phyloP scores from a whole-genome alignment of 2,888 invertebrate species.

The Bedellia somnulentella region DNA sequence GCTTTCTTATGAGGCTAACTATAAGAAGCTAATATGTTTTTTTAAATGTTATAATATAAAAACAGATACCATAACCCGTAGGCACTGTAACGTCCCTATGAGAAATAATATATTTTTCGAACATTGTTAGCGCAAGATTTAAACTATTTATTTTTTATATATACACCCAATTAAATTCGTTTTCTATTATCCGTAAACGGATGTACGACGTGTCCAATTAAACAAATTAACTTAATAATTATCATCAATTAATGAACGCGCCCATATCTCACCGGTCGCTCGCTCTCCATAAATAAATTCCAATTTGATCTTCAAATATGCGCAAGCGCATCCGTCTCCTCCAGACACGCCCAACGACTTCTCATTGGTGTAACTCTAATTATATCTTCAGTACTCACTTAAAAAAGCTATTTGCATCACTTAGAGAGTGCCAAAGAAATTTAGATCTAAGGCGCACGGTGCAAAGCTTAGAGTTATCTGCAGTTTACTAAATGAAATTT shows the following conservation, averaged over 20 bases:
- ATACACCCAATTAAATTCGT: too few species aligned
- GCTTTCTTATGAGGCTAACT: too few species aligned
- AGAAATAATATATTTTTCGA: too few species aligned
- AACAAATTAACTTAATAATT: constrained; percentile 53
- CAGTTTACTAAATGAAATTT: not conserved
- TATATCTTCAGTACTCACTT: constrained; percentile 35
- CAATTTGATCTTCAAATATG: constrained; percentile 29
- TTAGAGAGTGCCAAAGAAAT: constrained; percentile 21
- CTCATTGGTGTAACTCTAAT: constrained; percentile 50
- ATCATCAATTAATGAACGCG: constrained; percentile 52
- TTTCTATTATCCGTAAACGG: too few species aligned
- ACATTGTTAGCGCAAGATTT: too few species aligned
- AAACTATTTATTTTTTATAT: too few species aligned
- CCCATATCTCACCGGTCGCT: constrained; percentile 39
- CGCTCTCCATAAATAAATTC: constrained; percentile 44
- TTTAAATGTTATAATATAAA: too few species aligned
- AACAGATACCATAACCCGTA: too few species aligned
- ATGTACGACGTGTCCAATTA: constrained; percentile 52
- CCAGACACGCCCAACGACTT: constrained; percentile 29
- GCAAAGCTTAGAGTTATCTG: not conserved
- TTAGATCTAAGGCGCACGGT: not conserved
- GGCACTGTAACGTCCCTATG: too few species aligned
- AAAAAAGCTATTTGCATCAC: constrained; percentile 53
- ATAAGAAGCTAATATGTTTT: too few species aligned
- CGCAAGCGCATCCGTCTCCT: constrained; percentile 24